Conservation (phyloP, 2,888 invertebrate genomes). For the Lissonota sp. region DNA sequence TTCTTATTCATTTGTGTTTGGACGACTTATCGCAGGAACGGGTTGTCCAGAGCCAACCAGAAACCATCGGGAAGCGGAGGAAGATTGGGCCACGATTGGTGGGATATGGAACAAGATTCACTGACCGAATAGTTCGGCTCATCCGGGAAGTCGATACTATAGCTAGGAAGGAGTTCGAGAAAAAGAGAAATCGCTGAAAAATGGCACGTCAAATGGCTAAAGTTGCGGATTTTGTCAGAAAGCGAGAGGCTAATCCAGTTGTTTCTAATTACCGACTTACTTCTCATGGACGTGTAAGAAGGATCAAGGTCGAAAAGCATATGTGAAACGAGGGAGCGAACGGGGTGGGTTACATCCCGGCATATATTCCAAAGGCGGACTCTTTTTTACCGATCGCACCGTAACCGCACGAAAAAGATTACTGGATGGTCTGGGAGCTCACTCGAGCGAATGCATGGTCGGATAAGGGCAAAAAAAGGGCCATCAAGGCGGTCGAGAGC, state of each 20-base stretch:
- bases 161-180: too few relatives aligned
- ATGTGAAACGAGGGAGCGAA: constrained; percentile 4
- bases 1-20: too few relatives aligned
- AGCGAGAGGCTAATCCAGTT: constrained; percentile 38
- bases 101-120: too few relatives aligned
- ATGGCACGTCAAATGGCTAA: too few relatives aligned
- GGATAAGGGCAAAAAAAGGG: constrained; percentile 37
- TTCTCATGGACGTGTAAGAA: constrained; percentile 10
- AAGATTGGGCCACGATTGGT: too few relatives aligned
- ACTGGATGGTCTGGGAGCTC: constrained; percentile 8
- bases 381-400: constrained; percentile 50
- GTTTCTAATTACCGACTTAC: constrained; percentile 42
- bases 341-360: too few relatives aligned
- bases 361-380: background rate
- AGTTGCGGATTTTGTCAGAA: background rate
- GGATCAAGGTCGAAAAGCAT: background rate
- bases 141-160: too few relatives aligned
- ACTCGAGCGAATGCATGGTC: constrained; percentile 36
- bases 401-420: constrained; percentile 47
- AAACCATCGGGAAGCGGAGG: too few relatives aligned
- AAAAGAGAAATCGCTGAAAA: too few relatives aligned
- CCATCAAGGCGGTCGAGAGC: constrained; percentile 1
- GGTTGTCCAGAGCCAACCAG: too few relatives aligned
- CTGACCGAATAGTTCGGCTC: too few relatives aligned
- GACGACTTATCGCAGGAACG: too few relatives aligned